These are phyloP conservation scores for Pheosia tremula DNA, from an alignment of 2,888 invertebrate genomes.

Conservation along the genomic window DNA sequence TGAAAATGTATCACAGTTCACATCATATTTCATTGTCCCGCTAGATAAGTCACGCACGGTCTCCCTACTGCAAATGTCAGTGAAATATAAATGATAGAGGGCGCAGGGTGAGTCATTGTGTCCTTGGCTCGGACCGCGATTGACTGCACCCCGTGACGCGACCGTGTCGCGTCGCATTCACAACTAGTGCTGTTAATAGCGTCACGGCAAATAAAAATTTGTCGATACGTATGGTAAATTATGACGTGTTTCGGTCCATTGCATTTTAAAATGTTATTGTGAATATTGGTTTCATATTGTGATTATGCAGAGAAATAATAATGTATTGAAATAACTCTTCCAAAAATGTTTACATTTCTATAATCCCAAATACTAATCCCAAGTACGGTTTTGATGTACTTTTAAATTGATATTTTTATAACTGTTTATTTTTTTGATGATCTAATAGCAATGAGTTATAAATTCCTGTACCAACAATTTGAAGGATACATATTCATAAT, in stretches of 20 bases:
- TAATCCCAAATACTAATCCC: no score
- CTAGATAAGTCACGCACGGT: slow-evolving; percentile 59
- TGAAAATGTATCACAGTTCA: slow-evolving; percentile 4
- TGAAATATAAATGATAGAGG: slow-evolving; percentile 71
- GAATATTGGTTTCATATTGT: neutral
- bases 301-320: no score
- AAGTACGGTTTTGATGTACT: no score
- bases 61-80: slow-evolving; percentile 53
- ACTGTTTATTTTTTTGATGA: no score
- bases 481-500: no score
- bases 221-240: slow-evolving; percentile 41
- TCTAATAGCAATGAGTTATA: no score
- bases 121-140: slow-evolving; percentile 69
- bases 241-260: slow-evolving; percentile 8
- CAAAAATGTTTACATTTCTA: no score
- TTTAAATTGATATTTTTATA: no score
- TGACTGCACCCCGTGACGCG: slow-evolving; percentile 66
- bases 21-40: slow-evolving; percentile 34
- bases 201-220: slow-evolving; percentile 36
- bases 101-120: slow-evolving; percentile 70
- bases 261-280: neutral
- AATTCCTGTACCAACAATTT: no score
- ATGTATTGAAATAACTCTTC: no score
- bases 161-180: slow-evolving; percentile 61
- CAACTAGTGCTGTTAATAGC: slow-evolving; percentile 45